phyloP scores from a whole-genome alignment of 2,888 invertebrate species.

The Galerucella nymphaeae region DNA sequence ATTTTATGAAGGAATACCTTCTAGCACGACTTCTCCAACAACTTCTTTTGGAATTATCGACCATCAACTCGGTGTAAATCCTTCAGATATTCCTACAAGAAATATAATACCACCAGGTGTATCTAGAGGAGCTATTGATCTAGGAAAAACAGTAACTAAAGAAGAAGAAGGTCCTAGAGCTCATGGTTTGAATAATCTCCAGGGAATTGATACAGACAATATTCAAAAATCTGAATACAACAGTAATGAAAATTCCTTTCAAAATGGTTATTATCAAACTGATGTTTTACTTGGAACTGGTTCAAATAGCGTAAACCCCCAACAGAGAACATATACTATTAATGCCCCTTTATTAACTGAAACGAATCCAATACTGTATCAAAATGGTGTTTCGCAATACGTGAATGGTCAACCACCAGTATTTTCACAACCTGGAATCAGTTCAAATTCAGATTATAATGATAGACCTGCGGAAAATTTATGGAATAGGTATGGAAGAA shows the following conservation, averaged over 20 bases:
- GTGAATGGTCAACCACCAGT: background rate
- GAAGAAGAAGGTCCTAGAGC: constrained; percentile 20
- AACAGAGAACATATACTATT: background rate
- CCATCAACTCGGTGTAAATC: constrained; percentile 33
- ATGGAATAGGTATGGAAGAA: constrained; percentile 46
- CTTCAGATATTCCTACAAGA: constrained; percentile 34
- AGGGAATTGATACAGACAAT: constrained; percentile 35
- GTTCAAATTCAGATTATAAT: constrained; percentile 21
- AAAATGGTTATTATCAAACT: constrained; percentile 27
- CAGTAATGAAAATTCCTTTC: constrained; percentile 11
- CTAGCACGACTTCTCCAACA: background rate
- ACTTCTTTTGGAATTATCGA: constrained; percentile 10
- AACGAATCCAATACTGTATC: constrained; percentile 30
- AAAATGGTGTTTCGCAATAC: background rate
- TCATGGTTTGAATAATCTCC: constrained; percentile 35
- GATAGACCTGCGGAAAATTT: constrained; percentile 24
- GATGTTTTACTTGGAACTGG: constrained; percentile 15
- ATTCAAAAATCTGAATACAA: constrained; percentile 12
- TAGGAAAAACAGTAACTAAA: constrained; percentile 28
- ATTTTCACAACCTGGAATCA: background rate
- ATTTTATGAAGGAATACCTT: background rate
- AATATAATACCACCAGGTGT: constrained; percentile 46
- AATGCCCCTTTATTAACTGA: constrained; percentile 25
- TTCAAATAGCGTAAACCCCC: constrained; percentile 10
- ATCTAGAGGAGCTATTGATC: constrained; percentile 23